Percentiles rank a stretch among this genome's conserved stretches.
Conservation (phyloP, 1,140 invertebrate species). For the Steinernema feltiae region DNA sequence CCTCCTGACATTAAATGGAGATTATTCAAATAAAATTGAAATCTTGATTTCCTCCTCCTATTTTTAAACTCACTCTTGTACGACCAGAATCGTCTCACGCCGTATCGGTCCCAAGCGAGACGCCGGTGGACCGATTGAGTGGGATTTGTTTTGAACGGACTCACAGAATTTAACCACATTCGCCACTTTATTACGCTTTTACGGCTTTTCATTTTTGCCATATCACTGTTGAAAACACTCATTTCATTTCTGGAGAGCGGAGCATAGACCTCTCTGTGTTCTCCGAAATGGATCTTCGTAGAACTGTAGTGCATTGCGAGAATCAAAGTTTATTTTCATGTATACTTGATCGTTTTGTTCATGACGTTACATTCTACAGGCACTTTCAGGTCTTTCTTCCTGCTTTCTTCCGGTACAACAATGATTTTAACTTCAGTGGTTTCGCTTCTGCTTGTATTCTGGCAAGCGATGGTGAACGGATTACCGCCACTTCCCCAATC, state of each 20-base stretch:
- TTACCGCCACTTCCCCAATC: not conserved
- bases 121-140: not conserved
- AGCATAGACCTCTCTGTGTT: too few species aligned
- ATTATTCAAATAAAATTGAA: not conserved
- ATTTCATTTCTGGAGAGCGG: not conserved
- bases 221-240: not conserved
- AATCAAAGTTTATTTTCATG: too few species aligned
- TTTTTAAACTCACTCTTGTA: not conserved
- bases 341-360: too few species aligned
- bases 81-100: not conserved
- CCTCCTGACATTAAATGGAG: not conserved
- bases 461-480: not conserved
- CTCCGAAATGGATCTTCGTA: too few species aligned
- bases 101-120: not conserved
- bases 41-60: not conserved
- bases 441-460: not conserved
- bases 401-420: not conserved
- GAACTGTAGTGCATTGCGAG: too few species aligned
- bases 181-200: not conserved
- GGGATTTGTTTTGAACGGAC: not conserved
- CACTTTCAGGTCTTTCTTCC: not conserved
- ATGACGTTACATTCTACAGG: too few species aligned
- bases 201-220: not conserved
- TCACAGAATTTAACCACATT: not conserved
- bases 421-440: not conserved